Percentiles rank a stretch among this genome's conserved stretches.
These are phyloP conservation scores for Chauna torquata DNA, from an alignment of 2,113 vertebrate species.

Conservation along the genomic window DNA sequence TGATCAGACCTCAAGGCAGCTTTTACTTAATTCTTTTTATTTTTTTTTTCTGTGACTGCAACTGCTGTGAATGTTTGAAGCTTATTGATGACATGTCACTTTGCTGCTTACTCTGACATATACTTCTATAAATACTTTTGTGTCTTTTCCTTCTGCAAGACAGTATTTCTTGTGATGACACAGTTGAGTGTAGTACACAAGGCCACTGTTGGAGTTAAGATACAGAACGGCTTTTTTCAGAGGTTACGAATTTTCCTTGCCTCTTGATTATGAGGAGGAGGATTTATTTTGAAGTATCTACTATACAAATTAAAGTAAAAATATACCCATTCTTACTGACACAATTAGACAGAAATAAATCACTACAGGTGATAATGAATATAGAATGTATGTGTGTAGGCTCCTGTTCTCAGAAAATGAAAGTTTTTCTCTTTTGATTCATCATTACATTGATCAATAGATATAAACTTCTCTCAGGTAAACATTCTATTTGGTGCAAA, in stretches of 20 bases:
- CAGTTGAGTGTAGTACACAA: not conserved
- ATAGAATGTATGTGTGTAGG: not conserved
- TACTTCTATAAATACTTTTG: not conserved
- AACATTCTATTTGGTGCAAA: not conserved
- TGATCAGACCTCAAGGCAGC: not conserved
- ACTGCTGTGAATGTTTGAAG: not conserved
- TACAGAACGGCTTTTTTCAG: not conserved
- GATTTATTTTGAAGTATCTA: not conserved
- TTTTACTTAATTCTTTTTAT: not conserved
- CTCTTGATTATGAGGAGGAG: not conserved
- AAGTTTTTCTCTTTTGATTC: not conserved
- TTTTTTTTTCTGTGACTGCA: not conserved
- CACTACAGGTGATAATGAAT: not conserved
- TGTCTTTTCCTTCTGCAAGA: not conserved
- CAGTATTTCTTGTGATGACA: not conserved
- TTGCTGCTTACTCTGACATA: not conserved
- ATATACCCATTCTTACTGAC: not conserved
- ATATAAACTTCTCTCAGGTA: not conserved
- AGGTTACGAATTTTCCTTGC: not conserved
- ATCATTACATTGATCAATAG: not conserved
- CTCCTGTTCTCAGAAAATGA: not conserved
- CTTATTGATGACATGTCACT: not conserved
- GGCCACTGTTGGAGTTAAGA: not conserved
- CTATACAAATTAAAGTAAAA: not conserved
- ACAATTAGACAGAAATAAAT: not conserved